Conservation (phyloP, 1,140 invertebrate species). For the Sipha flava region DNA sequence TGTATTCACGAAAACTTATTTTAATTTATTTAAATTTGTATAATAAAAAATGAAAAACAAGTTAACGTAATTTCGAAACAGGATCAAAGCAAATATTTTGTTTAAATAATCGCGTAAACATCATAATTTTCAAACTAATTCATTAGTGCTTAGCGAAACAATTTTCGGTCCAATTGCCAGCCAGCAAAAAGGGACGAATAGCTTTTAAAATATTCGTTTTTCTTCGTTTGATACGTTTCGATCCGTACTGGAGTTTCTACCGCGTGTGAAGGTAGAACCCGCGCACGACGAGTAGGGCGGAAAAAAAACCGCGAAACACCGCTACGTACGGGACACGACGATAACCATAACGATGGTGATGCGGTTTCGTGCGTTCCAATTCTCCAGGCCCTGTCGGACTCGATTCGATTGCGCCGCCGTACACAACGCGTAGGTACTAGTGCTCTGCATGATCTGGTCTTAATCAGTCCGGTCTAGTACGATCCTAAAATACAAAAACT, state of each 20-base stretch:
- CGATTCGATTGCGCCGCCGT: no score
- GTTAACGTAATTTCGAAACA: not conserved
- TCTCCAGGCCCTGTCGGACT: no score
- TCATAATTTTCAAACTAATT: not conserved
- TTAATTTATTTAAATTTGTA: constrained; percentile 1
- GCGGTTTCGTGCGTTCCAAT: no score
- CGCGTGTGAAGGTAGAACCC: no score
- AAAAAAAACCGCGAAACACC: no score
- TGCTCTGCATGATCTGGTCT: no score
- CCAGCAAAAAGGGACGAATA: not conserved
- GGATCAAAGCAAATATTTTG: constrained; percentile 5
- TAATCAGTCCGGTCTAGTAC: no score
- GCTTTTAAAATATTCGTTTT: not conserved
- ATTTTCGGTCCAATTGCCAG: not conserved
- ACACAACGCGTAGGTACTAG: no score
- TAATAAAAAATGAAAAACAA: constrained; percentile 4
- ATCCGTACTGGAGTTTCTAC: not conserved
- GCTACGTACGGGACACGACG: no score
- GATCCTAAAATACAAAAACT: no score
- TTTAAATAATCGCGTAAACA: constrained; percentile 1
- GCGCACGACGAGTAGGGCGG: no score
- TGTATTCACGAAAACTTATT: not conserved
- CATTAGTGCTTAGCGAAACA: not conserved
- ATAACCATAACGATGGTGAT: no score
- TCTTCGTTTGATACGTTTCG: not conserved